Conservation (phyloP, 2,888 invertebrate genomes). For the Chalcosyrphus nemorum region DNA sequence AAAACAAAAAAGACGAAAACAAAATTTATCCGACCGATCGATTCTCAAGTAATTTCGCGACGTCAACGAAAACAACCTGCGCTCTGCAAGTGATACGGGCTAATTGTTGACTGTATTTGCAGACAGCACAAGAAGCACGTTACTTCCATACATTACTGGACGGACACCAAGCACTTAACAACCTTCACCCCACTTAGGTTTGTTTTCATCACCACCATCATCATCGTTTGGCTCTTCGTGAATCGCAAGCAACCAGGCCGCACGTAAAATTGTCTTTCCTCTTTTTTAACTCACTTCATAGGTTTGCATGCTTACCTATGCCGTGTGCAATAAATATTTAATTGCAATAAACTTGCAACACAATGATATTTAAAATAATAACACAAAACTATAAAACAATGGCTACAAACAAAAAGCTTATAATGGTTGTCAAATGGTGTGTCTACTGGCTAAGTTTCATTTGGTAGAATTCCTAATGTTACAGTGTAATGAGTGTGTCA, state of each 20-base stretch:
- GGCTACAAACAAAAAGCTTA: neutral
- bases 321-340: slow-evolving; percentile 32
- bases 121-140: slow-evolving; percentile 41
- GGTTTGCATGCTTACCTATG: neutral
- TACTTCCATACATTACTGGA: slow-evolving; percentile 36
- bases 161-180: slow-evolving; percentile 59
- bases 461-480: no score
- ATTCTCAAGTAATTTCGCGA: neutral
- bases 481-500: neutral
- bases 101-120: slow-evolving; percentile 49
- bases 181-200: slow-evolving; percentile 68
- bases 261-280: slow-evolving; percentile 33
- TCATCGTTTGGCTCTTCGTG: slow-evolving; percentile 33
- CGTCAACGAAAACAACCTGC: slow-evolving; percentile 9
- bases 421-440: slow-evolving; percentile 28
- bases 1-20: neutral
- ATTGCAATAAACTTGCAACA: slow-evolving; percentile 17
- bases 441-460: neutral
- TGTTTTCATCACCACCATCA: slow-evolving; percentile 15
- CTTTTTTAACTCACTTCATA: neutral
- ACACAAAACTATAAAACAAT: neutral
- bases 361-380: slow-evolving; percentile 26
- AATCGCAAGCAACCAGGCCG: slow-evolving; percentile 42
- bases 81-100: slow-evolving; percentile 29
- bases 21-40: neutral